A percentile compares a stretch with the other conserved stretches of the same genome.
Conservation (phyloP, 2,113 vertebrate species). For the Dunckerocampus dactyliophorus region DNA sequence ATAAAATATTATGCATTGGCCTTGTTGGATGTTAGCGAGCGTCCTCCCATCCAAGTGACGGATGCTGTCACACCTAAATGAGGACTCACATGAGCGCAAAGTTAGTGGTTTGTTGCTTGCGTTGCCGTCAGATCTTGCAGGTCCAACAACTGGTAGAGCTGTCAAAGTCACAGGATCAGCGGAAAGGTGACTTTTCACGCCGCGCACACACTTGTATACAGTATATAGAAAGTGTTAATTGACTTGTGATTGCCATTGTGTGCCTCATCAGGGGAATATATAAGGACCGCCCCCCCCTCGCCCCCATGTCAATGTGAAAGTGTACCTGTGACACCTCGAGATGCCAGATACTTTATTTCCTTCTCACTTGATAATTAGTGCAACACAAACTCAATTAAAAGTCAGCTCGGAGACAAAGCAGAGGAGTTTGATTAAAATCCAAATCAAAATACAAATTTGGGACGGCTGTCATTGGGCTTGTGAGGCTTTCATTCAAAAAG, state of each 20-base stretch:
- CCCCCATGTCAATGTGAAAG: slow-evolving; percentile 59
- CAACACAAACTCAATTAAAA: slow-evolving; percentile 70
- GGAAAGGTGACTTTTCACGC: slow-evolving; percentile 16
- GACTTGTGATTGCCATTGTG: slow-evolving; percentile 70
- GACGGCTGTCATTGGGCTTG: background rate
- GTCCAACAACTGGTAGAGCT: slow-evolving; percentile 58
- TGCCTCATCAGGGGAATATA: slow-evolving; percentile 53
- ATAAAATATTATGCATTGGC: too few relatives aligned
- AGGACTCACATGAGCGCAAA: background rate
- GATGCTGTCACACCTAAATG: slow-evolving; percentile 15
- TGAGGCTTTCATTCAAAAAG: background rate
- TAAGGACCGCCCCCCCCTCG: slow-evolving; percentile 46
- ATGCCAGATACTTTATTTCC: slow-evolving; percentile 59
- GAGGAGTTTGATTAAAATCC: slow-evolving; percentile 53
- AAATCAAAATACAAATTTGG: slow-evolving; percentile 34
- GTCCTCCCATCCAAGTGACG: too few relatives aligned
- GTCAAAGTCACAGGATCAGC: slow-evolving; percentile 59
- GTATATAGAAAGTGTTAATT: slow-evolving; percentile 76
- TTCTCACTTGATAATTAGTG: slow-evolving; percentile 69
- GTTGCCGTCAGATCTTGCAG: slow-evolving; percentile 39
- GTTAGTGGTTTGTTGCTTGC: too few relatives aligned
- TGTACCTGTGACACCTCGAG: slow-evolving; percentile 64
- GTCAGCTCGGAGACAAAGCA: slow-evolving; percentile 36
- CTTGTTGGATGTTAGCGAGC: too few relatives aligned
- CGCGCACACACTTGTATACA: slow-evolving; percentile 51